Conservation (phyloP, 53 echinoderm and acorn worm species). For the Echinarachnius parma region DNA sequence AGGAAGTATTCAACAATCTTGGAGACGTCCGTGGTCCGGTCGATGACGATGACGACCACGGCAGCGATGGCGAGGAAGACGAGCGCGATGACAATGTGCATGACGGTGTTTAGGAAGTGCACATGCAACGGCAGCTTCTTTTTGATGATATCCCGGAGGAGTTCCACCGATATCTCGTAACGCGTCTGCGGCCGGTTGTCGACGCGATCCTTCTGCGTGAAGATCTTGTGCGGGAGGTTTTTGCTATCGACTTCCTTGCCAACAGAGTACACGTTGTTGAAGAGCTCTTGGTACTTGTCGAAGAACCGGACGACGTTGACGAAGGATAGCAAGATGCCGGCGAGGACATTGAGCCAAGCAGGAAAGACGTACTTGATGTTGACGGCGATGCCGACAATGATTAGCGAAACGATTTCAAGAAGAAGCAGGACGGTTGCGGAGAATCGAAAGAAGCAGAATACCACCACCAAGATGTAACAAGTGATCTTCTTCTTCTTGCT, state of each 20-base stretch:
- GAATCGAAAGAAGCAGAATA: not conserved
- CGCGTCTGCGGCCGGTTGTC: not conserved
- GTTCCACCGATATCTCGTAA: not conserved
- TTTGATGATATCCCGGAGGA: not conserved
- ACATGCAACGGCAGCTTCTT: not conserved
- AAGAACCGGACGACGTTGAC: not conserved
- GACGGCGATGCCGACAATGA: constrained; percentile 1
- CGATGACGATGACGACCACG: not conserved
- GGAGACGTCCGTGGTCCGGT: not conserved
- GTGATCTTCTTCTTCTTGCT: not conserved
- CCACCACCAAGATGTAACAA: not conserved
- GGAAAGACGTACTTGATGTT: not conserved
- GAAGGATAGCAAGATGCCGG: not conserved
- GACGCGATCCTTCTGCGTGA: too few species aligned
- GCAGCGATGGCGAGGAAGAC: not conserved
- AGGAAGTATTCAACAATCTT: not conserved
- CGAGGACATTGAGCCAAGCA: not conserved
- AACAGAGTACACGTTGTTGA: constrained; percentile 3
- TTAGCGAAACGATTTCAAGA: not conserved
- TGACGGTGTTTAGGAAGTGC: not conserved
- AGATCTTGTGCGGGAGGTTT: not conserved
- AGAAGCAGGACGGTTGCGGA: not conserved
- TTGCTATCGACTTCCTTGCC: not conserved
- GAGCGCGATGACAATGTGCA: not conserved
- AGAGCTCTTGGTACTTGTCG: not conserved